Conservation (phyloP, 2,113 vertebrate species). For the Prunella himalayana region DNA sequence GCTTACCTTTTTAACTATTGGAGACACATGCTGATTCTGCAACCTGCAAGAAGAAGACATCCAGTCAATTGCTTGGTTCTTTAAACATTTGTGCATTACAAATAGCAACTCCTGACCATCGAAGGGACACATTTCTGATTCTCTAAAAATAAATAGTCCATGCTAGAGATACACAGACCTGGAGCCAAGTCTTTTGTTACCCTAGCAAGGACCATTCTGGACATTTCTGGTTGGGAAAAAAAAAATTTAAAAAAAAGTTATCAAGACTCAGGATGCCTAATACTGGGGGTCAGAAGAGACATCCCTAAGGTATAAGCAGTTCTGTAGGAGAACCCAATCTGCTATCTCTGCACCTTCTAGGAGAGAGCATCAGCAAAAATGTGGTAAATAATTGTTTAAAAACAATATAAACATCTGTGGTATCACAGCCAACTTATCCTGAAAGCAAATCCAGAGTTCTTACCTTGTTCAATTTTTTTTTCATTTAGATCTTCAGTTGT, state of each 20-base stretch:
- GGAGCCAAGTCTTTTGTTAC: not conserved
- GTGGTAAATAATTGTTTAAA: not conserved
- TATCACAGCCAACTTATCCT: not conserved
- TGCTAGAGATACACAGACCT: not conserved
- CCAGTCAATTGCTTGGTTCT: not conserved
- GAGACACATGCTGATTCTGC: not conserved
- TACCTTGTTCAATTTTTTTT: not conserved
- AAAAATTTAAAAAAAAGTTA: not conserved
- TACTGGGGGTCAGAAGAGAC: not conserved
- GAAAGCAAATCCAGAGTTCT: not conserved
- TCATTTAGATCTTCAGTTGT: not conserved
- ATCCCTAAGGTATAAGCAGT: not conserved
- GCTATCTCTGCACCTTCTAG: not conserved
- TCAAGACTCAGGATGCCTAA: not conserved
- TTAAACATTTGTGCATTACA: not conserved
- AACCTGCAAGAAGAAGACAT: conserved; percentile 10
- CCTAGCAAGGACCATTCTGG: not conserved
- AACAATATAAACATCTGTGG: not conserved
- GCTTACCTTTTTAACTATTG: conserved; percentile 40
- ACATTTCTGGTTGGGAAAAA: not conserved
- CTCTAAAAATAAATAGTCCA: not conserved
- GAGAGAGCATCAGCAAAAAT: not conserved
- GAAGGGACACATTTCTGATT: not conserved
- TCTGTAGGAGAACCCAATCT: not conserved
- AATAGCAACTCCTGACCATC: not conserved